These are phyloP conservation scores for Numenius phaeopus DNA, from an alignment of 2,797 vertebrate genomes.

Conservation along the genomic window DNA sequence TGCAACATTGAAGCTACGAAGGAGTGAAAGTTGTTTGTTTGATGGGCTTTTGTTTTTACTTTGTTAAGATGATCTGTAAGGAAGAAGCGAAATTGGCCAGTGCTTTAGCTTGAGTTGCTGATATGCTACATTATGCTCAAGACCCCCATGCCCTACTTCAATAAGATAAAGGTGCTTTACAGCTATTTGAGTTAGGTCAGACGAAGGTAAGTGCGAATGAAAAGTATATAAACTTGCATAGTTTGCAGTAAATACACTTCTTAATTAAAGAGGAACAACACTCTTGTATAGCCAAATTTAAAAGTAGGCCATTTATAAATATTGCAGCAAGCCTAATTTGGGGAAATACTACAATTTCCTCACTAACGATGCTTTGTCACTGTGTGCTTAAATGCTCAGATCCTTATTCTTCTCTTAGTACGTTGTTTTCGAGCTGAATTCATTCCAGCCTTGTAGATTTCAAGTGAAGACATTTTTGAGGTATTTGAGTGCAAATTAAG, in stretches of 20 bases:
- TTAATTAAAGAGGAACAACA: conserved; percentile 12
- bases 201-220: background rate
- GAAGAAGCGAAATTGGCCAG: background rate
- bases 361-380: background rate
- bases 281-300: background rate
- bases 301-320: background rate
- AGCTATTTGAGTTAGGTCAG: background rate
- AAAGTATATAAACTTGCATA: background rate
- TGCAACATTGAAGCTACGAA: background rate
- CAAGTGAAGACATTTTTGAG: conserved; percentile 46
- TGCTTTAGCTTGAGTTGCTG: background rate
- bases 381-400: background rate
- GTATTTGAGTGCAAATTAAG: conserved; percentile 59
- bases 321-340: background rate
- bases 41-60: background rate
- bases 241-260: background rate
- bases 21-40: background rate
- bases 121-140: background rate
- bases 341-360: conserved; percentile 17
- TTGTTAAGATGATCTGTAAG: background rate
- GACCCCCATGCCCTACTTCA: background rate
- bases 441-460: conserved; percentile 7
- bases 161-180: background rate
- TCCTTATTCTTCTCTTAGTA: conserved; percentile 5
- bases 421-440: conserved; percentile 20